These are phyloP conservation scores for Pseudorasbora parva DNA, from an alignment of 2,113 vertebrate genomes.

Conservation along the genomic window DNA sequence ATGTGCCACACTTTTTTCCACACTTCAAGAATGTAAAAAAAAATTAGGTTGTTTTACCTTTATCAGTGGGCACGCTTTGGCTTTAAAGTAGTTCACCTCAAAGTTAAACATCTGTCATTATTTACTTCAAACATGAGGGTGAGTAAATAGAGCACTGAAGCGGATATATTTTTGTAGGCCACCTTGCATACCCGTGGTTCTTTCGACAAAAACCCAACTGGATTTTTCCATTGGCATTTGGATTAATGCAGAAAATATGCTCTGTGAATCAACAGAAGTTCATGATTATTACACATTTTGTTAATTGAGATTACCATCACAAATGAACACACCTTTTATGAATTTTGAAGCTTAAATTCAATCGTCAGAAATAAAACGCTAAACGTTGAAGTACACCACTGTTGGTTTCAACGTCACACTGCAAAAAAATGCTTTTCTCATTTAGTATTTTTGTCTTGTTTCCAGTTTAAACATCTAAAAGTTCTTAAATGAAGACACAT, in stretches of 20 bases:
- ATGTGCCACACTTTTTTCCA: too few species aligned
- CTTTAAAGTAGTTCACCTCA: background rate
- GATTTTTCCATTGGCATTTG: background rate
- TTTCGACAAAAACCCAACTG: background rate
- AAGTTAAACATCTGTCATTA: background rate
- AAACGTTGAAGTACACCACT: background rate
- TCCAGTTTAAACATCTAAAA: too few species aligned
- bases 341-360: background rate
- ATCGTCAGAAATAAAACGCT: background rate
- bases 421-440: too few species aligned
- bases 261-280: too few species aligned
- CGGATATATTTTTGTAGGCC: background rate
- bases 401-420: background rate
- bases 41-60: background rate
- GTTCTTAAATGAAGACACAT: too few species aligned
- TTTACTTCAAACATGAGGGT: background rate
- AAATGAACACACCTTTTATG: background rate
- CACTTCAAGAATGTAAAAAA: background rate
- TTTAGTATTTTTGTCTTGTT: too few species aligned
- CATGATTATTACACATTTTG: background rate
- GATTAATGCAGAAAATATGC: background rate
- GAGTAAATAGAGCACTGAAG: background rate
- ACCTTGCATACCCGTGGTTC: background rate
- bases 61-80: background rate
- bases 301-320: background rate